A percentile compares a stretch with the other conserved stretches of the same genome.
phyloP scores from a whole-genome alignment of 2,113 vertebrate genomes.

The Brachypteracias leptosomus region DNA sequence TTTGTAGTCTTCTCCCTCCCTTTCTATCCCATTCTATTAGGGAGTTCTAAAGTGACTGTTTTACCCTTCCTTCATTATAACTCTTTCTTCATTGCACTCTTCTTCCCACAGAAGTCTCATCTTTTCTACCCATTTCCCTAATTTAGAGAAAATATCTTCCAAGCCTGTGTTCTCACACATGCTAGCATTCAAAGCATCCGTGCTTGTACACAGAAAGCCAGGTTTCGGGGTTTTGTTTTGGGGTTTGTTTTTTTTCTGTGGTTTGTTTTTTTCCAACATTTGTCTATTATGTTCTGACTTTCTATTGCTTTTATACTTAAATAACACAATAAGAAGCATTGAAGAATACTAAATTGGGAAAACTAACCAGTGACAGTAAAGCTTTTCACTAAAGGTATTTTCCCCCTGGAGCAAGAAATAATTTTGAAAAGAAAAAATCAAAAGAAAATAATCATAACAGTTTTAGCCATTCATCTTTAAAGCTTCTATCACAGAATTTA shows the following conservation, averaged over 20 bases:
- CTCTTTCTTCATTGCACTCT: not conserved
- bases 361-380: not conserved
- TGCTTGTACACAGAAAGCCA: accelerated
- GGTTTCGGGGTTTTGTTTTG: not conserved
- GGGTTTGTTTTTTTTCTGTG: too few species aligned
- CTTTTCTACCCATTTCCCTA: not conserved
- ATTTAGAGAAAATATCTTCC: not conserved
- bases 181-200: not conserved
- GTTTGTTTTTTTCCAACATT: not conserved
- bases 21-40: not conserved
- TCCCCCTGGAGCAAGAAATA: not conserved
- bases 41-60: not conserved
- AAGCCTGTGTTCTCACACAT: not conserved
- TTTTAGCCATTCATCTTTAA: not conserved
- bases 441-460: accelerated
- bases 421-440: not conserved
- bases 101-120: not conserved
- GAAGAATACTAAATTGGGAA: not conserved
- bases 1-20: accelerated
- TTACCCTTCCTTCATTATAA: not conserved
- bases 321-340: not conserved
- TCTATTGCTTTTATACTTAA: not conserved
- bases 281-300: not conserved
- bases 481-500: not conserved
- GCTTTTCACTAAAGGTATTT: not conserved